These are phyloP conservation scores for Eupithecia centaureata DNA, from an alignment of 2,888 invertebrate species.

Conservation along the genomic window DNA sequence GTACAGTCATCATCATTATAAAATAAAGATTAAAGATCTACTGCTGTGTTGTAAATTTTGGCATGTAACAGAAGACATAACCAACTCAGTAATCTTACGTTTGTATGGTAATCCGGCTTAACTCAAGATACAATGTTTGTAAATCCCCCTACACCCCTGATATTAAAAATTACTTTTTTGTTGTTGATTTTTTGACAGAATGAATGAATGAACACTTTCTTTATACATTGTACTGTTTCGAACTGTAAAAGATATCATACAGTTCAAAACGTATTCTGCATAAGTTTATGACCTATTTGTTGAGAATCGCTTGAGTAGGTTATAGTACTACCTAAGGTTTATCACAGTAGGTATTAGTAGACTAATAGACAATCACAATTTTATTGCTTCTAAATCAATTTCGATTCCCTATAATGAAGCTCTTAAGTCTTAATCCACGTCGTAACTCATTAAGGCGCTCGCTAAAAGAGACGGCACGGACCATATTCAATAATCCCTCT, in stretches of 20 bases:
- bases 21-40: not conserved
- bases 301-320: not conserved
- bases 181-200: no score
- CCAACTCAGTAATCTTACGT: not conserved
- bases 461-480: conserved; percentile 12
- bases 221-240: no score
- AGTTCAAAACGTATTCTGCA: no score
- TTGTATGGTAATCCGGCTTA: not conserved
- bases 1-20: not conserved
- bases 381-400: conserved; percentile 22
- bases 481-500: conserved; percentile 19
- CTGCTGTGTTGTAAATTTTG: not conserved
- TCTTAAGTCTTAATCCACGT: conserved; percentile 23
- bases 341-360: not conserved
- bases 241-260: no score
- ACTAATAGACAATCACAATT: conserved; percentile 18
- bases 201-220: no score
- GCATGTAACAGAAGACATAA: not conserved
- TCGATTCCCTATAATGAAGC: conserved; percentile 29
- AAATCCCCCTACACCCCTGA: not conserved
- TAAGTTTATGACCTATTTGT: no score
- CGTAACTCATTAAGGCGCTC: conserved; percentile 30
- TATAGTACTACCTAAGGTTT: no score
- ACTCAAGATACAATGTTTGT: not conserved
- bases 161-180: not conserved